phyloP scores from a whole-genome alignment of 1,140 invertebrate genomes.

The Danaus melanippus region DNA sequence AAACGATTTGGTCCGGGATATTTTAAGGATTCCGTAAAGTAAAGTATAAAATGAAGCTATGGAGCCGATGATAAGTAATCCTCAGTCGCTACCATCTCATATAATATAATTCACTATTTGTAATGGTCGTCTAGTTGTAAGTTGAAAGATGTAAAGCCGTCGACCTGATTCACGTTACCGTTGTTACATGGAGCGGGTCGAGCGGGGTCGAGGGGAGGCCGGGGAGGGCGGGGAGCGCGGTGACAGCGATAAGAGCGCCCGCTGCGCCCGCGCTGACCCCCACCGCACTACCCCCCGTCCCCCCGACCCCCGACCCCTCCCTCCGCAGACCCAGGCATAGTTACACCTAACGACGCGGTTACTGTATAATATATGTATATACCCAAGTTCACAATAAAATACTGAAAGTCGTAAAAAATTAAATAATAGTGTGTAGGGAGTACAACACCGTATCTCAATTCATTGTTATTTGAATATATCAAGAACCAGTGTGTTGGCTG shows the following conservation, averaged over 20 bases:
- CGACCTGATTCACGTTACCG: conserved; percentile 17
- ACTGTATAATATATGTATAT: too few relatives aligned
- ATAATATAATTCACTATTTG: neutral
- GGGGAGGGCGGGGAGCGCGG: conserved; percentile 8
- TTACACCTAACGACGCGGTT: neutral
- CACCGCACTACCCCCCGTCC: conserved; percentile 2
- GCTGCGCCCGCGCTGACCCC: conserved; percentile 20
- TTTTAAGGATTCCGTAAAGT: too few relatives aligned
- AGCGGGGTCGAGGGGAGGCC: conserved; percentile 13
- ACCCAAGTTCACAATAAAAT: too few relatives aligned
- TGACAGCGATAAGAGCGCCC: conserved; percentile 31
- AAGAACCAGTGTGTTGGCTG: too few relatives aligned
- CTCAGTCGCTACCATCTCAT: too few relatives aligned
- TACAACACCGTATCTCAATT: too few relatives aligned
- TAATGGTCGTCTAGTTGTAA: neutral
- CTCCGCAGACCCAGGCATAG: neutral
- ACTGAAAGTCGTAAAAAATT: too few relatives aligned
- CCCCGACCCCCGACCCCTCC: conserved; percentile 7
- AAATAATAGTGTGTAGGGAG: too few relatives aligned
- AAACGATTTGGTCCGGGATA: too few relatives aligned
- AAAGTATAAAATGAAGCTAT: too few relatives aligned
- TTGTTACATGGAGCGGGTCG: conserved; percentile 12
- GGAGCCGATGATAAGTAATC: too few relatives aligned
- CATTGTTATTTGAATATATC: too few relatives aligned
- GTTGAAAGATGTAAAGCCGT: conserved; percentile 14